Evolutionary conservation across 2,888 invertebrate genomes (phyloP).

Genomic region (Pachydiplax longipennis): DNA sequence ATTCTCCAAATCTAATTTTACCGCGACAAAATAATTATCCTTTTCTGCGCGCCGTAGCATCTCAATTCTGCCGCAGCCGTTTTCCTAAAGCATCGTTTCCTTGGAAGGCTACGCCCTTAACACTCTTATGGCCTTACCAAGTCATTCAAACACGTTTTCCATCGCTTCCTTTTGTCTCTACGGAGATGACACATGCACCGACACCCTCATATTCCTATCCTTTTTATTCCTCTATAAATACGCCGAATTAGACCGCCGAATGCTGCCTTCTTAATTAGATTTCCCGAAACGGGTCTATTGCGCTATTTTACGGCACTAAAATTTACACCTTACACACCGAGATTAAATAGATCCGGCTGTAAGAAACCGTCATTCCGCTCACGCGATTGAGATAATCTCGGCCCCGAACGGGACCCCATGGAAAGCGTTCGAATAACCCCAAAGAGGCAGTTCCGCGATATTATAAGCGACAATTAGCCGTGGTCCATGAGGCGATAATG

Average conservation of each 20-base stretch:
- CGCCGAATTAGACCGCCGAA: neutral
- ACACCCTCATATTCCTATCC: neutral
- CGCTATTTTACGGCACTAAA: neutral
- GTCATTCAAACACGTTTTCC: neutral
- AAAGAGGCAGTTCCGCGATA: neutral
- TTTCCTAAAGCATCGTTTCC: neutral
- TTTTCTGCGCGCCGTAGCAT: neutral
- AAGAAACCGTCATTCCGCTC: neutral
- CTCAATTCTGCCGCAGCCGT: neutral
- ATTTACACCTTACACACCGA: neutral
- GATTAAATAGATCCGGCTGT: neutral
- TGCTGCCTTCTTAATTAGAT: neutral
- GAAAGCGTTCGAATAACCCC: neutral
- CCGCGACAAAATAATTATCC: neutral
- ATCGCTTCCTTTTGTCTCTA: neutral
- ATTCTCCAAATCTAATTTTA: too few species aligned
- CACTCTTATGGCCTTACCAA: neutral
- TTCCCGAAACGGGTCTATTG: neutral
- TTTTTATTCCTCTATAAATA: neutral
- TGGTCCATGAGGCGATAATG: neutral
- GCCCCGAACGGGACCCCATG: neutral
- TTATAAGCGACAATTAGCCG: neutral
- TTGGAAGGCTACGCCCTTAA: neutral
- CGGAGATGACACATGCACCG: neutral
- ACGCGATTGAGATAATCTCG: neutral